Base-by-base conservation (phyloP, 1,140 invertebrate genomes). In the Akabosia matsudoensis region DNA sequence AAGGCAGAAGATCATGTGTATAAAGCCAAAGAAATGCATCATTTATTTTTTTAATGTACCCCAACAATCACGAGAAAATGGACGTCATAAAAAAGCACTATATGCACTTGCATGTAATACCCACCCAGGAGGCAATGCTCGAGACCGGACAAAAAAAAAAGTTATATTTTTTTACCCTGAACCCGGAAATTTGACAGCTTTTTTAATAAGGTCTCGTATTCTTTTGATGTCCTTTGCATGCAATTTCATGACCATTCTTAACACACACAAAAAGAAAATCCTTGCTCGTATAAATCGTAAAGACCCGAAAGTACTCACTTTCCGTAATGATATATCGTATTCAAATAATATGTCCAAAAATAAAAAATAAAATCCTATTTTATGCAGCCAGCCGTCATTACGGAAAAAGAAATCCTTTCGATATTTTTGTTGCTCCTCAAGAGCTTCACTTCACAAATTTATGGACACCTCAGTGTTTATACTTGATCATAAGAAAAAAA, bases 121-220 rank as follows among this genome's bases (percentile, higher is more conserved):
- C 37, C 37, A 45, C 37, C 37, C 37, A 45, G 37, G 37, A 45
- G 37, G 37, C 37, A 45, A n/a, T n/a, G n/a, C n/a, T 45, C 37
- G 7, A 45, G 37, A 10, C 54, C 54, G 54, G 54, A 56, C 54
- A 24, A 24, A 56, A 28, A 67, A 67, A 67, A 7, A 67, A 67
- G 13, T 61, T 61, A n/a, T n/a, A n/a, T n/a, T n/a, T 10, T 10
- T 45, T 45, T 45, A 10, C 37, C 18, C 61, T 67, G 28, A 22
- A 45, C 37, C 61, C 61, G 61, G 61, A 67, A 67, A 67, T 67
- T 67, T 67, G 61, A 67, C 61, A 67, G 61, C 61, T 67, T 67
- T 67, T 67, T 67, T 67, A 67, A 67, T 67, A 67, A 67, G 61
- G 61, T 67, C 61, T 67, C 37, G 18, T 45, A 10, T 18, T 45